Conservation (phyloP, 2,888 invertebrate genomes). For the Hypena proboscidalis region DNA sequence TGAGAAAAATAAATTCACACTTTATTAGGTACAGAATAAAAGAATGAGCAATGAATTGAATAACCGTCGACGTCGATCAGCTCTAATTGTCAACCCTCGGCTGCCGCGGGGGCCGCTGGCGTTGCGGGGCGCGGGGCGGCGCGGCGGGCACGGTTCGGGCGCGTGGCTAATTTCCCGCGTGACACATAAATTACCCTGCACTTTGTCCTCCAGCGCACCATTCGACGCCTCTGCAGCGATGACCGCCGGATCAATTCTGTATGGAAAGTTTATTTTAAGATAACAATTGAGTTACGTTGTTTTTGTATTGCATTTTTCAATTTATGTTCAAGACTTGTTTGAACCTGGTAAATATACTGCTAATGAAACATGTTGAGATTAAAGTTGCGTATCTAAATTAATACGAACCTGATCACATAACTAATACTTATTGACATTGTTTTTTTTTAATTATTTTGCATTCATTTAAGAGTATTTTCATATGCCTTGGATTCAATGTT, state of each 20-base stretch:
- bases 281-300: constrained; percentile 4
- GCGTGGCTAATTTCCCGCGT: constrained; percentile 64
- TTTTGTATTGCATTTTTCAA: background rate
- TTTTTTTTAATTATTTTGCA: too few relatives aligned
- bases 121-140: constrained; percentile 8
- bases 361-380: too few relatives aligned
- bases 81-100: constrained; percentile 23
- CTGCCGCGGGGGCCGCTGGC: constrained; percentile 1
- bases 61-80: constrained; percentile 24
- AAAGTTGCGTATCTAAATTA: too few relatives aligned
- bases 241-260: constrained; percentile 26
- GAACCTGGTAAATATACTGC: too few relatives aligned
- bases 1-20: background rate
- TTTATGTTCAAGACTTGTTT: too few relatives aligned
- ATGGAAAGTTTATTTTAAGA: constrained; percentile 23
- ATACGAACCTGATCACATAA: too few relatives aligned
- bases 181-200: constrained; percentile 64
- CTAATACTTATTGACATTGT: too few relatives aligned
- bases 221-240: constrained; percentile 25
- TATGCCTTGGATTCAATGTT: too few relatives aligned
- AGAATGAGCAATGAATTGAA: constrained; percentile 13
- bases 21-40: background rate
- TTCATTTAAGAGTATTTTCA: too few relatives aligned
- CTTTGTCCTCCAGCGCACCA: constrained; percentile 47
- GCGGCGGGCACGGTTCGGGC: constrained; percentile 21